A percentile compares a stretch with the other conserved stretches of the same genome.
These are phyloP conservation scores for Odontocolon sp. DNA, from an alignment of 2,888 invertebrate species.

Conservation along the genomic window DNA sequence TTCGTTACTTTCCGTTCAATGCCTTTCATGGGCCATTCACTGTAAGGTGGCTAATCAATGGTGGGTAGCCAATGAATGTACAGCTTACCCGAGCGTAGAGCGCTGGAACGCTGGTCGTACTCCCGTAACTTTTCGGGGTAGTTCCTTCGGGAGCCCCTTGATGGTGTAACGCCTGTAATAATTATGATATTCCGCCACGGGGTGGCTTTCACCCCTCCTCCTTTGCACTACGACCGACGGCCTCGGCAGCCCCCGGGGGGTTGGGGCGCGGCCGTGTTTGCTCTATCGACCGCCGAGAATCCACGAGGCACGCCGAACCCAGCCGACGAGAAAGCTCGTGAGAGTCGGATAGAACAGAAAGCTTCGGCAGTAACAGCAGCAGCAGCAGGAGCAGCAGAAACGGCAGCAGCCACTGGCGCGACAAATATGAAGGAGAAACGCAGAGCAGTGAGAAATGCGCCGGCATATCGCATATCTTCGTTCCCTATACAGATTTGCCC, in stretches of 20 bases:
- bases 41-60: too few species aligned
- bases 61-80: neutral
- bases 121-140: constrained; percentile 62
- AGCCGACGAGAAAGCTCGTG: constrained; percentile 70
- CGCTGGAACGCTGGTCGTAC: constrained; percentile 20
- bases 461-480: constrained; percentile 10
- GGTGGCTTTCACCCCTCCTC: constrained; percentile 61
- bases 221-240: constrained; percentile 15
- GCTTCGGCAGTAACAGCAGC: constrained; percentile 22
- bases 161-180: constrained; percentile 73
- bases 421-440: neutral
- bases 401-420: constrained; percentile 9
- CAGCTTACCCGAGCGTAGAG: neutral
- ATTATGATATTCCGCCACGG: constrained; percentile 75
- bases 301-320: constrained; percentile 76
- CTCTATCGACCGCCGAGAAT: constrained; percentile 81
- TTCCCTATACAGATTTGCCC: too few species aligned
- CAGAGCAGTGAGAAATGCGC: constrained; percentile 23
- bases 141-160: constrained; percentile 62
- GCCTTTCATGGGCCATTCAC: too few species aligned
- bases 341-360: constrained; percentile 39
- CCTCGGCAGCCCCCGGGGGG: constrained; percentile 71
- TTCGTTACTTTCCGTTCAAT: too few species aligned
- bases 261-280: constrained; percentile 81
- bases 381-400: constrained; percentile 12